Percentiles rank a stretch among this genome's conserved stretches.
Conservation (phyloP, 2,888 invertebrate genomes). For the Uropetala carovei region DNA sequence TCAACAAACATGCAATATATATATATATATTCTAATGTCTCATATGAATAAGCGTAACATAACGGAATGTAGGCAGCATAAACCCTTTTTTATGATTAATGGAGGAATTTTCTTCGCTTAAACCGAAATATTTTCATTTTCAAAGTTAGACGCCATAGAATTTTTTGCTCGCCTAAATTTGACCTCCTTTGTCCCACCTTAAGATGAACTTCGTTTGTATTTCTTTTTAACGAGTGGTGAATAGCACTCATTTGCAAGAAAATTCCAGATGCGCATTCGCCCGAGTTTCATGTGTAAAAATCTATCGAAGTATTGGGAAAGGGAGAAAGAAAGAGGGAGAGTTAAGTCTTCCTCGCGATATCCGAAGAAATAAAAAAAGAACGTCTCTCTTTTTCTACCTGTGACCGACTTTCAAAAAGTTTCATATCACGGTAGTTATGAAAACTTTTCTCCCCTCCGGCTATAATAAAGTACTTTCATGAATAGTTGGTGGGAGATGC, state of each 20-base stretch:
- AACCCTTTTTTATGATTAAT: no score
- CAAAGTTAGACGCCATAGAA: not conserved
- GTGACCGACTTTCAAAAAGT: conserved; percentile 22
- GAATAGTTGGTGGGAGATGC: not conserved
- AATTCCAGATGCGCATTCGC: not conserved
- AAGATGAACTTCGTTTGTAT: not conserved
- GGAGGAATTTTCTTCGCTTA: no score
- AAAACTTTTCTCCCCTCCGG: not conserved
- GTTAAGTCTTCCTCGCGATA: not conserved
- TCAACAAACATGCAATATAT: no score
- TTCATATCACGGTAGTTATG: not conserved
- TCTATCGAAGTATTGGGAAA: not conserved
- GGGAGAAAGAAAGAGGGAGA: not conserved
- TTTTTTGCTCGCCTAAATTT: not conserved
- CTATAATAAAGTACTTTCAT: not conserved
- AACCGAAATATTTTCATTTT: not conserved
- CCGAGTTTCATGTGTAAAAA: not conserved
- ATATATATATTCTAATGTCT: no score
- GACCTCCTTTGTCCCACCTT: not conserved
- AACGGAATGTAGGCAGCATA: no score
- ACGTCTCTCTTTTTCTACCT: not conserved
- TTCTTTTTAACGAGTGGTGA: not conserved
- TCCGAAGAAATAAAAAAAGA: not conserved
- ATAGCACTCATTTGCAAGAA: not conserved
- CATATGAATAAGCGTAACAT: no score